These are phyloP conservation scores for Drosophila kepulauana DNA, from an alignment of 1,140 invertebrate genomes.

Conservation along the genomic window DNA sequence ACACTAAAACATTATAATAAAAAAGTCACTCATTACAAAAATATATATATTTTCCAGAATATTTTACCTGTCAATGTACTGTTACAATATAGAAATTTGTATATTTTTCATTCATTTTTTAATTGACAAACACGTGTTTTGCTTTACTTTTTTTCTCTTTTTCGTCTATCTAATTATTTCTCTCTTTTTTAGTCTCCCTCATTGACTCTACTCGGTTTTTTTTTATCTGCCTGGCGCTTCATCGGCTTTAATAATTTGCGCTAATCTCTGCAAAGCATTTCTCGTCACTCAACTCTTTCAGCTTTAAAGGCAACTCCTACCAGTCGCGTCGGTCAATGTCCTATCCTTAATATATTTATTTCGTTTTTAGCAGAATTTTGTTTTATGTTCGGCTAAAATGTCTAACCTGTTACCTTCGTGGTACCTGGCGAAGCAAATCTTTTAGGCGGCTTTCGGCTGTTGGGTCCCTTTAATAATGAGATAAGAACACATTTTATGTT, in stretches of 20 bases:
- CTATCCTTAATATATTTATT: conserved; percentile 30
- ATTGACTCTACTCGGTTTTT: not conserved
- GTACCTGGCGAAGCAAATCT: conserved; percentile 22
- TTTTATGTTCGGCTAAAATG: conserved; percentile 53
- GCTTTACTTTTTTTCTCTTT: too few relatives aligned
- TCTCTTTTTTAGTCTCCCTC: not conserved
- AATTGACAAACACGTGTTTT: not conserved
- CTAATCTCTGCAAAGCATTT: conserved; percentile 43
- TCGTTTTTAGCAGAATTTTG: conserved; percentile 45
- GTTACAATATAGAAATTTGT: too few relatives aligned
- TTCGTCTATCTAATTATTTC: not conserved
- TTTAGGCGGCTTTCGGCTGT: conserved; percentile 37
- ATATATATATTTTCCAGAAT: too few relatives aligned
- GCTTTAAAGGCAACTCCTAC: conserved; percentile 7
- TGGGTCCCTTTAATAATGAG: conserved; percentile 70
- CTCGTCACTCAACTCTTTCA: conserved; percentile 4
- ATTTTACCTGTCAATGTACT: too few relatives aligned
- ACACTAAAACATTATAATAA: too few relatives aligned
- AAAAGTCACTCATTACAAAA: too few relatives aligned
- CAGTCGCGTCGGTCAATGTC: conserved; percentile 53
- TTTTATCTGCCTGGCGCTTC: conserved; percentile 41
- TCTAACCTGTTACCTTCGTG: conserved; percentile 41
- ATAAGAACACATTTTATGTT: conserved; percentile 73
- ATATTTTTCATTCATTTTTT: too few relatives aligned
- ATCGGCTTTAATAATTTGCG: conserved; percentile 51